Conservation (phyloP, 2,888 invertebrate genomes). For the Melangyna quadrimaculata region DNA sequence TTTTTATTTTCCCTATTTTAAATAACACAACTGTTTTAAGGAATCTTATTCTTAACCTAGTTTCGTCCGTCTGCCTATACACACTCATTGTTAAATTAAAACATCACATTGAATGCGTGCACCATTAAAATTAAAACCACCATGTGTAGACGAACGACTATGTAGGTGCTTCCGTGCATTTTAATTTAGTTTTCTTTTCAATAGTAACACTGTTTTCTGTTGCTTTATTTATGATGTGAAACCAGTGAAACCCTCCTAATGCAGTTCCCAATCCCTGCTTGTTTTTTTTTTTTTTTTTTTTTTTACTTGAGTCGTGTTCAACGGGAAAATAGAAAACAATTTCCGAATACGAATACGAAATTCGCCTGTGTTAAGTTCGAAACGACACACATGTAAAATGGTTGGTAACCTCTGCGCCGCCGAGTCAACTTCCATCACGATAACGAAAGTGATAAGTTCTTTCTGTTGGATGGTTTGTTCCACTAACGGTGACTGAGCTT, state of each 20-base stretch:
- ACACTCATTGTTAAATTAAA: slow-evolving; percentile 13
- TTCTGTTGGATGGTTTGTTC: slow-evolving; percentile 41
- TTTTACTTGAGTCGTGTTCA: slow-evolving; percentile 49
- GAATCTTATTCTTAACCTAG: slow-evolving; percentile 57
- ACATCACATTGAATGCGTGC: slow-evolving; percentile 56
- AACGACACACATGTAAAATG: slow-evolving; percentile 25
- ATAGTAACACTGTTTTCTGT: too few species aligned
- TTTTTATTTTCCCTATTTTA: background rate
- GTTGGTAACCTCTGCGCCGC: slow-evolving; percentile 55
- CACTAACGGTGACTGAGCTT: slow-evolving; percentile 61
- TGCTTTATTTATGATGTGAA: background rate
- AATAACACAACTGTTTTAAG: background rate
- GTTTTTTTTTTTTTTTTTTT: too few species aligned
- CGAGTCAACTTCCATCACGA: slow-evolving; percentile 65
- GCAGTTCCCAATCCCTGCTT: slow-evolving; percentile 21
- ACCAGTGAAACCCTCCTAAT: slow-evolving; percentile 23
- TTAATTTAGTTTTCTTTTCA: slow-evolving; percentile 48
- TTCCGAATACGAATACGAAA: slow-evolving; percentile 53
- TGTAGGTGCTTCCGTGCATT: slow-evolving; percentile 57
- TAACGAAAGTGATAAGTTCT: slow-evolving; percentile 70
- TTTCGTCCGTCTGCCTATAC: slow-evolving; percentile 20
- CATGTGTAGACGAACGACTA: slow-evolving; percentile 19
- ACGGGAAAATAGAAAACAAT: slow-evolving; percentile 67
- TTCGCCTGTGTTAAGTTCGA: background rate
- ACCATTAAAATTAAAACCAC: slow-evolving; percentile 41